A percentile compares a stretch with the other conserved stretches of the same genome.
phyloP scores from a whole-genome alignment of 2,888 invertebrate genomes.

The Agrilus biguttatus region DNA sequence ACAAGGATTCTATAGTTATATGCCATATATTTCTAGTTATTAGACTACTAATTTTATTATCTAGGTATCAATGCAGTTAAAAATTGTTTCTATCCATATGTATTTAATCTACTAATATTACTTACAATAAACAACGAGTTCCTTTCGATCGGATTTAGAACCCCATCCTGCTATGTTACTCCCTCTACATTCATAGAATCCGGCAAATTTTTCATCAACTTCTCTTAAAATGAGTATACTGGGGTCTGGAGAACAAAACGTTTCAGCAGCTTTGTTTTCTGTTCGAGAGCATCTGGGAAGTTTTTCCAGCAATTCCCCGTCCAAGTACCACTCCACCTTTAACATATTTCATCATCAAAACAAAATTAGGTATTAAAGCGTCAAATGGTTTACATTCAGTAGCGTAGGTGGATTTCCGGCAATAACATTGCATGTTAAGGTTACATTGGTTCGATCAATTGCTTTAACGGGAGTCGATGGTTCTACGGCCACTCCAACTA shows the following conservation, averaged over 20 bases:
- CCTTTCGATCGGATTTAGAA: conserved; percentile 57
- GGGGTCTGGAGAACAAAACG: conserved; percentile 75
- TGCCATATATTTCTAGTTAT: too few species aligned
- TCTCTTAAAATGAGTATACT: conserved; percentile 71
- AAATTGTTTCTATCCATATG: neutral
- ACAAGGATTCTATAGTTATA: too few species aligned
- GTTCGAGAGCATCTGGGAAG: conserved; percentile 63
- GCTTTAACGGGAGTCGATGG: conserved; percentile 65
- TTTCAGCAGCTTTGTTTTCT: conserved; percentile 32
- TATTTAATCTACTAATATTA: conserved; percentile 11
- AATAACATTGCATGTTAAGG: conserved; percentile 64
- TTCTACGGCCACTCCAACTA: conserved; percentile 62
- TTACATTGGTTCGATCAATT: conserved; percentile 64
- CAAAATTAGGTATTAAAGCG: conserved; percentile 2
- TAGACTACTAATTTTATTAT: too few species aligned
- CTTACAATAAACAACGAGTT: conserved; percentile 71
- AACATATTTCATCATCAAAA: conserved; percentile 1
- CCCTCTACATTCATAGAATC: conserved; percentile 88
- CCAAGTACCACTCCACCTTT: conserved; percentile 64
- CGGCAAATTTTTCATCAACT: conserved; percentile 80
- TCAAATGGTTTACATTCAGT: conserved; percentile 41
- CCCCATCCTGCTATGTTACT: conserved; percentile 85
- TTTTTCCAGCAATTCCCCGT: conserved; percentile 70
- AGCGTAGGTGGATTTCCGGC: conserved; percentile 64
- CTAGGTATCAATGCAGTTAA: neutral